Conservation (phyloP, 2,113 vertebrate species). For the Canis aureus region DNA sequence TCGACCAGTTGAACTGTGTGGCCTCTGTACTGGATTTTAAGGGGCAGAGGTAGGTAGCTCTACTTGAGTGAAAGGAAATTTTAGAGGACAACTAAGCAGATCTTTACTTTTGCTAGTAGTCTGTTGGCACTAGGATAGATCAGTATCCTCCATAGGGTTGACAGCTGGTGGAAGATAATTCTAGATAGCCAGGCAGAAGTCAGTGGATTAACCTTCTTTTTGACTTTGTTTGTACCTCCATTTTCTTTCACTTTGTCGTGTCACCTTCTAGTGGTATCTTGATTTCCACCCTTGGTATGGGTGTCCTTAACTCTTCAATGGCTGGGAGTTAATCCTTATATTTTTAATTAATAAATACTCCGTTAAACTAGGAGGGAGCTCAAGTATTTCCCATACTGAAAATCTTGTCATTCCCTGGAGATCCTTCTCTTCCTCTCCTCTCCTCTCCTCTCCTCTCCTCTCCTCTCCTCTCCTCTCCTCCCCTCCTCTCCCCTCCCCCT, state of each 20-base stretch:
- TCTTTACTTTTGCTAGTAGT: not conserved
- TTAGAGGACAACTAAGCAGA: not conserved
- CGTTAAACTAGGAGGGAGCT: not conserved
- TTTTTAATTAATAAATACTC: slow-evolving; percentile 15
- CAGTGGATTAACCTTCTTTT: not conserved
- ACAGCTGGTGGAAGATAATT: not conserved
- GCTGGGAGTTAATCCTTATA: not conserved
- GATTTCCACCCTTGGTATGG: not conserved
- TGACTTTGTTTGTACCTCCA: not conserved
- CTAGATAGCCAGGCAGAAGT: not conserved
- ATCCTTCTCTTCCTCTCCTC: not conserved
- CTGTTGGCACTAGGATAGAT: not conserved
- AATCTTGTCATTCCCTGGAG: not conserved
- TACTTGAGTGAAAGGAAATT: not conserved
- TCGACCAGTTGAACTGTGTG: slow-evolving; percentile 26
- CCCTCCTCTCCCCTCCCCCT: no score
- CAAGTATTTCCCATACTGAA: not conserved
- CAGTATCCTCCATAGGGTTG: not conserved
- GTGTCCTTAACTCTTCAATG: not conserved
- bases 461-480: no score
- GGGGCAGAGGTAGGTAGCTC: not conserved
- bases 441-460: no score
- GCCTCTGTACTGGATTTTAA: slow-evolving; percentile 38
- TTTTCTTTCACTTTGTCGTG: not conserved
- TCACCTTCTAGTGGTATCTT: not conserved